phyloP scores from a whole-genome alignment of 1,140 invertebrate species.

The Brachionus sp. region DNA sequence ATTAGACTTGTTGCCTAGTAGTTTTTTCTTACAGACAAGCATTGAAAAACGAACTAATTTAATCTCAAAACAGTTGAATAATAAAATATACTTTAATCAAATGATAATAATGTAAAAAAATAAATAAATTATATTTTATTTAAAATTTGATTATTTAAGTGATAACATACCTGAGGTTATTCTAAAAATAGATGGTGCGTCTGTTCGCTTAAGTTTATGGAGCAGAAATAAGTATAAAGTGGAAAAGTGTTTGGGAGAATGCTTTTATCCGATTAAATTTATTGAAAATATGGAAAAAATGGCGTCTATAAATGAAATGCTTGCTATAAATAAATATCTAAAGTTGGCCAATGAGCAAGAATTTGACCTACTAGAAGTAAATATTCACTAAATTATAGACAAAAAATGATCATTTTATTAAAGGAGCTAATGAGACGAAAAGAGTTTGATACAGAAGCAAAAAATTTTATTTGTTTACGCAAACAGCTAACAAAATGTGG shows the following conservation, averaged over 20 bases:
- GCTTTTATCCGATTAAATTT: slow-evolving; percentile 11
- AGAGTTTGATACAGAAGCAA: slow-evolving; percentile 11
- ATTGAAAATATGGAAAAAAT: slow-evolving; percentile 15
- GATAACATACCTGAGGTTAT: not conserved
- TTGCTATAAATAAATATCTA: slow-evolving; percentile 1
- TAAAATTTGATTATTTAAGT: not conserved
- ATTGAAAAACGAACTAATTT: not conserved
- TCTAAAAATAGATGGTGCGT: not conserved
- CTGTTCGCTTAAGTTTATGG: not conserved
- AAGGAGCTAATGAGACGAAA: not conserved
- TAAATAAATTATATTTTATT: not conserved
- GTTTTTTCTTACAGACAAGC: not conserved
- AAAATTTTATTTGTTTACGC: not conserved
- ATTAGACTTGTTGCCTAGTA: not conserved
- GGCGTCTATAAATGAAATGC: slow-evolving; percentile 17
- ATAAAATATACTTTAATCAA: slow-evolving; percentile 1
- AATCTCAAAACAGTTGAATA: not conserved
- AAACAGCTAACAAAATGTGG: not conserved
- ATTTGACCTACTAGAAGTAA: not conserved
- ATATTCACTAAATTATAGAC: not conserved
- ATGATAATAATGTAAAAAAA: not conserved
- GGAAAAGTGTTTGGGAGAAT: not conserved
- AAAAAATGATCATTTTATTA: not conserved
- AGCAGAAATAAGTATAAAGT: not conserved
- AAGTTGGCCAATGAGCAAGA: not conserved